Evolutionary conservation across 2,888 invertebrate genomes (phyloP), one percentile per base, ranked within the genome.

Genomic region (Hemaris fuciformis): DNA sequence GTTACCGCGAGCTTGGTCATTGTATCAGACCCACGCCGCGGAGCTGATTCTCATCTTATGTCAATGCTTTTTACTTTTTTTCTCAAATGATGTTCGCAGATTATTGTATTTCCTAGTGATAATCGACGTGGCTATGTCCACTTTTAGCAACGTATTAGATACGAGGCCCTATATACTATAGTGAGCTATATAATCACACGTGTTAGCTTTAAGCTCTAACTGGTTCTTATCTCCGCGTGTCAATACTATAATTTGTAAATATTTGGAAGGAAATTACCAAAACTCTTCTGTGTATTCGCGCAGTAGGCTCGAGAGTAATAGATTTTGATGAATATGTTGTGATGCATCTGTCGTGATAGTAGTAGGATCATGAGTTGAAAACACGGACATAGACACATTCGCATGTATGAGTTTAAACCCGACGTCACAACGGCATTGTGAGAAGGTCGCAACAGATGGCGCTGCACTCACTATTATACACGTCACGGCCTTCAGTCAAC

Each of bases 221-320:
- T 48, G 48, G 48, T 53, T 10, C 15, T 53, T 10, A 13, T 10
- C 13, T 10, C 48, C 48, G 8, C 18, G 48, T 27, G 48, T 31
- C 27, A 53, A 53, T 46, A 46, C 45, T 53, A 5, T 57, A 10
- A 45, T 22, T 61, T 45, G 23, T 60, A n/a, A 60, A 22, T 57
- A 62, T 48, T 27, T 27, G 48, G 27, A 53, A 27, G 2, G 18
- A 10, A 27, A 18, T 27, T 53, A 53, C 15, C 25, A 27, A 53
- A 27, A 27, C 27, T 5, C 25, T 25, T 27, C 27, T 15, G 13
- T 25, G 25, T 18, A 43, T 53, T 6, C 18, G n/a, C 27, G 27
- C 15, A 15, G 15, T 27, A 53, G 27, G 7, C 18, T 27, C 18
- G 8, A 6, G 22, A 48, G 48, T 25, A n/a, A 25, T 27, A 15